Conservation (phyloP, 2,113 vertebrate species). For the Cacatua alba region DNA sequence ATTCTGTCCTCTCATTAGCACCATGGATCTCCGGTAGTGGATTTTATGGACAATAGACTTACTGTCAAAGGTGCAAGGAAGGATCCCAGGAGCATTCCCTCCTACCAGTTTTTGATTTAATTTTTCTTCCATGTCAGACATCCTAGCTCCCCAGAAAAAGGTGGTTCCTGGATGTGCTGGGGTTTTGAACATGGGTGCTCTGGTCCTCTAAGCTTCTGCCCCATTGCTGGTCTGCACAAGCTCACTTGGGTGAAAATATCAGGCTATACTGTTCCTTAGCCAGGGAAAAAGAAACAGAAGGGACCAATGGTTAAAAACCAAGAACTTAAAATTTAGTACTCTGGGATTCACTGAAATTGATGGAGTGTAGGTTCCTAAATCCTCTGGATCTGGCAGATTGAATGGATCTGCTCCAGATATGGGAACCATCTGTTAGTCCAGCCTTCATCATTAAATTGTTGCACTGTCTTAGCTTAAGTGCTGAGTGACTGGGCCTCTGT, state of each 20-base stretch:
- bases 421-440: background rate
- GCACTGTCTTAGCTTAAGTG: background rate
- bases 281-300: background rate
- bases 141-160: background rate
- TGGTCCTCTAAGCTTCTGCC: background rate
- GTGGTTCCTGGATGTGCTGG: background rate
- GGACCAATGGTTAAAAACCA: background rate
- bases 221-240: background rate
- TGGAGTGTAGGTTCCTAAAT: background rate
- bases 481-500: background rate
- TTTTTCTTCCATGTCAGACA: background rate
- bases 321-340: background rate
- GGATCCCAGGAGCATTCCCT: background rate
- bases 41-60: background rate
- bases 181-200: rapidly evolving
- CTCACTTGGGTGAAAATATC: background rate
- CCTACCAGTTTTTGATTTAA: background rate
- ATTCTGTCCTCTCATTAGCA: background rate
- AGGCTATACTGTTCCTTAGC: background rate
- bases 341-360: background rate
- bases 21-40: background rate
- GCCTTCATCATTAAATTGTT: background rate
- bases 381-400: background rate
- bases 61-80: background rate
- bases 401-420: background rate